Base-by-base conservation (phyloP, 2,888 invertebrate genomes). In the Acronicta alni region DNA sequence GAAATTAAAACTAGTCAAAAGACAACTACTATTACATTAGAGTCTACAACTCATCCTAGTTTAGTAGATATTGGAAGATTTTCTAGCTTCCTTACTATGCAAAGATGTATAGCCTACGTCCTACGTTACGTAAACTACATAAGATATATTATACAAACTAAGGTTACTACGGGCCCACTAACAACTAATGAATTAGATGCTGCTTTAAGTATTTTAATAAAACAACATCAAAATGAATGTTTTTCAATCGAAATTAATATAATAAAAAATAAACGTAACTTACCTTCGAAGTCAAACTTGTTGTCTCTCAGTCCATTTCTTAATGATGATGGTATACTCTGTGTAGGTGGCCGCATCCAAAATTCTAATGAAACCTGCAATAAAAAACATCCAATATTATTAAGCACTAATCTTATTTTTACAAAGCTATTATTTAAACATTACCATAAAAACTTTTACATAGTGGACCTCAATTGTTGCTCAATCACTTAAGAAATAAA, bases 291-390 rank as follows among this genome's bases (percentile, higher is more conserved):
- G 39, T 60, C 56, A 9, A 17, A 42, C 8, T 12, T 67, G 8
- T 35, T 64, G 12, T 57, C 57, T 9, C 42, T 66, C 0, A 63
- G 41, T 45, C 57, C 58, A 16, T 70, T 70, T 35, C 4, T 64
- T 3, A 41, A 66, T 26, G 15, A 39, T 0, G n/a, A 57, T 12
- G 52, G 46, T n/a, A 56, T 67, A 1, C 23, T 68, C 12, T 32
- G 60, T 16, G 72, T 68, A 7, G 68, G 68, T 1, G 66, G 72
- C 4, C 55, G 67, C 8, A 32, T 68, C 8, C 41, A 52, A 32
- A 47, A 51, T 42, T 51, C 68, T 10, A 2, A 30, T 17, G 26
- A 51, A 37, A n/a, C 43, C 3, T 62, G 57, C 38, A 39, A 49
- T 7, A 72, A 52, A 44, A 61, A 56, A 32, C 15, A 38, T 16